Conservation (phyloP, 2,113 vertebrate species). For the Bombycilla garrulus region DNA sequence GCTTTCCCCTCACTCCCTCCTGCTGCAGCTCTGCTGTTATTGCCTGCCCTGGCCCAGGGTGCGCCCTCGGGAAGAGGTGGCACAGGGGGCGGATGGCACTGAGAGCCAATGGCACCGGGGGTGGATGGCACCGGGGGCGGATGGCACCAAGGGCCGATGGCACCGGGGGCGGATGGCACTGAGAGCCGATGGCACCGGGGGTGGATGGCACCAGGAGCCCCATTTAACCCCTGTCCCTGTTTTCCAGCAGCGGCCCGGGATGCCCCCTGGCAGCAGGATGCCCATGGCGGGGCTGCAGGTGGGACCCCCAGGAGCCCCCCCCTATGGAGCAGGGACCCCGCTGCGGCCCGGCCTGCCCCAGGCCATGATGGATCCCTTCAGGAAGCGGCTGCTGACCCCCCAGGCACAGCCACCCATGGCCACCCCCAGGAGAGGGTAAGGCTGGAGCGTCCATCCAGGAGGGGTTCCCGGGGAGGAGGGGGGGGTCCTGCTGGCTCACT, state of each 20-base stretch:
- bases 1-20: neutral
- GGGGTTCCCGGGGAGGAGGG: accelerated
- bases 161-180: too few relatives aligned
- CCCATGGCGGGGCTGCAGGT: slow-evolving; percentile 83
- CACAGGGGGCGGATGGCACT: too few relatives aligned
- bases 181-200: too few relatives aligned
- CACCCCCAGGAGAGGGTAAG: slow-evolving; percentile 88
- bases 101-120: neutral
- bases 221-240: neutral
- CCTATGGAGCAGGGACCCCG: slow-evolving; percentile 81
- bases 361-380: slow-evolving; percentile 86
- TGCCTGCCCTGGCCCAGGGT: neutral
- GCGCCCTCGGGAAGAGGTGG: accelerated
- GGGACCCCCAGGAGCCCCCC: slow-evolving; percentile 83
- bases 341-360: slow-evolving; percentile 88
- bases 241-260: slow-evolving; percentile 79
- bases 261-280: slow-evolving; percentile 82
- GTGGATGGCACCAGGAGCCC: too few relatives aligned
- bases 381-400: slow-evolving; percentile 88
- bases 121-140: too few relatives aligned
- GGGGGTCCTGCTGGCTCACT: accelerated
- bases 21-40: neutral
- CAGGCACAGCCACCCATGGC: slow-evolving; percentile 84
- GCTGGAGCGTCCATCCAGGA: accelerated
- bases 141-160: too few relatives aligned